Evolutionary conservation across 2,888 invertebrate species (phyloP).

Genomic region (Noctua fimbriata): DNA sequence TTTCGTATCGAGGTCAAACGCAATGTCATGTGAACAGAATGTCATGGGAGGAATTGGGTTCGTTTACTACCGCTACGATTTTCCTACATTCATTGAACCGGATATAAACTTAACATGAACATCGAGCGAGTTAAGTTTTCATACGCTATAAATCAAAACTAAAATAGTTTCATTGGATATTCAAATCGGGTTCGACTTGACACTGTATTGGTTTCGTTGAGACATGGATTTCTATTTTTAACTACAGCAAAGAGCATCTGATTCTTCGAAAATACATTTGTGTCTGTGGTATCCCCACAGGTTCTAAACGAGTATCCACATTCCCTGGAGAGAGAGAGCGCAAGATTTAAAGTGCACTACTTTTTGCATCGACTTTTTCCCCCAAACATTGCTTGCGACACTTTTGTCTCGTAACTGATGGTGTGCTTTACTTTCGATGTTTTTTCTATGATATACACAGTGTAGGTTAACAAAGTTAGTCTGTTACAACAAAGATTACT

Average conservation of each 20-base stretch:
- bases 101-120: slow-evolving; percentile 5
- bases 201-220: slow-evolving; percentile 5
- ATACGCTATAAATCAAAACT: background rate
- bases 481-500: slow-evolving; percentile 25
- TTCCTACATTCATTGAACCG: slow-evolving; percentile 29
- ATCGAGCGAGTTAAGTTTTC: slow-evolving; percentile 14
- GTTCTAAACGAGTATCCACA: slow-evolving; percentile 15
- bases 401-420: slow-evolving; percentile 40
- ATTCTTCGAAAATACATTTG: slow-evolving; percentile 31
- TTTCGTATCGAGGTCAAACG: slow-evolving; percentile 42
- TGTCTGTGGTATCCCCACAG: slow-evolving; percentile 1
- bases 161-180: background rate
- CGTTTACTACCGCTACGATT: slow-evolving; percentile 4
- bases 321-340: slow-evolving; percentile 40
- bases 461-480: slow-evolving; percentile 23
- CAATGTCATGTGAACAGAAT: slow-evolving; percentile 45
- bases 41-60: slow-evolving; percentile 28
- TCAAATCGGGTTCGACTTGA: background rate
- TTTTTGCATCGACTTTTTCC: slow-evolving; percentile 51
- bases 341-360: slow-evolving; percentile 39
- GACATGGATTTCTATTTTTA: slow-evolving; percentile 9
- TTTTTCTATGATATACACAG: slow-evolving; percentile 1
- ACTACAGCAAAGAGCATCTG: background rate
- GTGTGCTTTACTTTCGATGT: slow-evolving; percentile 20
- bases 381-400: slow-evolving; percentile 47